phyloP scores from a whole-genome alignment of 64 coral and sea anemone genomes.

The Anthopleura sola region DNA sequence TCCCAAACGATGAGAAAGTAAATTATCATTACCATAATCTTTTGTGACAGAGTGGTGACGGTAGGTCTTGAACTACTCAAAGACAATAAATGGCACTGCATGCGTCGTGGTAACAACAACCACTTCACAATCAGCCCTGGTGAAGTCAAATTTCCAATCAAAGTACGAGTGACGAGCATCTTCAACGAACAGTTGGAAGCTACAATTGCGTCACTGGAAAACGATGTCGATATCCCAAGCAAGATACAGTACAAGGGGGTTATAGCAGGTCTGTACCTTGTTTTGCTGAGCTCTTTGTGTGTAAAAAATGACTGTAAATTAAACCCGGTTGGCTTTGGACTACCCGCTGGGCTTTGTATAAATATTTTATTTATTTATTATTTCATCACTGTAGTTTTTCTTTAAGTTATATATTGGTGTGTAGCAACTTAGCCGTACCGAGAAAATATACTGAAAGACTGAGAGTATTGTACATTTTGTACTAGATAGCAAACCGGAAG shows the following conservation, averaged over 20 bases:
- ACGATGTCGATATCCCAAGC: slow-evolving; percentile 37
- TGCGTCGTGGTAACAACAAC: slow-evolving; percentile 35
- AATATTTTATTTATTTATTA: too few species aligned
- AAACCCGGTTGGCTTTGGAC: too few species aligned
- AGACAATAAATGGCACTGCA: slow-evolving; percentile 57
- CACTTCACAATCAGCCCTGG: slow-evolving; percentile 54
- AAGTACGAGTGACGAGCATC: slow-evolving; percentile 60
- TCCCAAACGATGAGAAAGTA: slow-evolving; percentile 24
- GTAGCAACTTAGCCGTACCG: too few species aligned
- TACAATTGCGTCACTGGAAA: slow-evolving; percentile 25
- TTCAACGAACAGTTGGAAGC: slow-evolving; percentile 49
- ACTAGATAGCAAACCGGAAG: slow-evolving; percentile 39
- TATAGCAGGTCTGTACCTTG: slow-evolving; percentile 1
- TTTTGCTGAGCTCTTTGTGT: too few species aligned
- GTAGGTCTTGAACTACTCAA: slow-evolving; percentile 63
- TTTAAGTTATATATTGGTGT: too few species aligned
- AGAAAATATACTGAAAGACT: too few species aligned
- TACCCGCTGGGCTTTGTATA: too few species aligned
- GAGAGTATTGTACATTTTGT: not conserved
- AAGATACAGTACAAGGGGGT: slow-evolving; percentile 61
- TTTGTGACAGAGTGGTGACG: slow-evolving; percentile 36
- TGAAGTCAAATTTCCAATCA: slow-evolving; percentile 54
- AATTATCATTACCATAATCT: not conserved
- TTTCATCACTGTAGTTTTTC: too few species aligned
- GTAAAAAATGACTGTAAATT: too few species aligned